Conservation (phyloP, 1,140 invertebrate genomes). For the Protaetia brevitarsis region DNA sequence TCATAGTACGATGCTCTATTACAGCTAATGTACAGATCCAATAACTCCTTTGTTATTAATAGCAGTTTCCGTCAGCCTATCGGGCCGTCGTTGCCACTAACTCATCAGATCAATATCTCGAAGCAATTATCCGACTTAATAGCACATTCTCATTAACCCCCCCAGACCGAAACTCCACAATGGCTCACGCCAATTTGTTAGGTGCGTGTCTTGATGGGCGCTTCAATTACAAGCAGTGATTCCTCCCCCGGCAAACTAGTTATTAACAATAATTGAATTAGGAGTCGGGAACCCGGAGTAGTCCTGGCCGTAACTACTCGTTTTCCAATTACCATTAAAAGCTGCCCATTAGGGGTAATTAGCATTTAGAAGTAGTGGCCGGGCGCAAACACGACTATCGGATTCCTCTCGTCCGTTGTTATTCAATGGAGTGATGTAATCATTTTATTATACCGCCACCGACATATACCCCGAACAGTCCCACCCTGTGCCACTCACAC, state of each 20-base stretch:
- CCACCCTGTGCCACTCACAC: no score
- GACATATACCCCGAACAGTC: neutral
- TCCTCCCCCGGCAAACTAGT: constrained; percentile 34
- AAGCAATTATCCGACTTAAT: constrained; percentile 44
- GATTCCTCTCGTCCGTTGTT: constrained; percentile 35
- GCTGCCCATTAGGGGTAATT: constrained; percentile 40
- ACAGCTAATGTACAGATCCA: constrained; percentile 44
- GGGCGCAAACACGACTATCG: constrained; percentile 37
- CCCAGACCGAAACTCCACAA: constrained; percentile 39
- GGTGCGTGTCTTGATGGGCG: constrained; percentile 26
- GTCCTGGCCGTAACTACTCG: constrained; percentile 33
- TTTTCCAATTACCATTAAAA: constrained; percentile 40
- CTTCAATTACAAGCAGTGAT: constrained; percentile 28
- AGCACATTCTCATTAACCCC: constrained; percentile 42
- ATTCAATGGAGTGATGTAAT: constrained; percentile 45
- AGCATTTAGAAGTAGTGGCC: constrained; percentile 28
- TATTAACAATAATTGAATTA: constrained; percentile 38
- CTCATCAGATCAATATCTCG: constrained; percentile 43
- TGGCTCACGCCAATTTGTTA: constrained; percentile 39
- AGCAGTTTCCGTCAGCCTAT: constrained; percentile 42
- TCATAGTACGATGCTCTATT: constrained; percentile 36
- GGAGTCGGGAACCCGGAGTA: constrained; percentile 26
- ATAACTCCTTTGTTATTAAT: constrained; percentile 44
- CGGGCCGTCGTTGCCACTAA: constrained; percentile 37
- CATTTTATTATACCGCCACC: constrained; percentile 41